Evolutionary conservation across 2,888 invertebrate species (phyloP).

Genomic region (Himalopsyche tibetana): DNA sequence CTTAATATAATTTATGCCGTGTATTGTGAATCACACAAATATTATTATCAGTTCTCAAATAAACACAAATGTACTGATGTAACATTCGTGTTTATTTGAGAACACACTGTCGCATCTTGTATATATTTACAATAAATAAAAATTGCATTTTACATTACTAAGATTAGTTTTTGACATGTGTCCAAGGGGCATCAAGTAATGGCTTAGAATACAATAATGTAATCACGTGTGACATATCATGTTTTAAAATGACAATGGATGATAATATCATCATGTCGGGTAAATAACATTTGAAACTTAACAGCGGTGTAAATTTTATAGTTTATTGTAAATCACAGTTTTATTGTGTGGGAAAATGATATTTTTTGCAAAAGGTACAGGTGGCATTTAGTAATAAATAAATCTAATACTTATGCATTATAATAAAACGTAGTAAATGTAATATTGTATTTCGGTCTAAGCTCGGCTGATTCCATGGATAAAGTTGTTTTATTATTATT

Average conservation of each 20-base stretch:
- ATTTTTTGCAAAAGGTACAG: too few relatives aligned
- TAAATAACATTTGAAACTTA: not conserved
- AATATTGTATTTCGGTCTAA: too few relatives aligned
- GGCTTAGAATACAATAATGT: not conserved
- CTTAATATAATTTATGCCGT: too few relatives aligned
- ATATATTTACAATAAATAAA: not conserved
- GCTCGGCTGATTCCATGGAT: too few relatives aligned
- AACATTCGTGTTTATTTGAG: not conserved
- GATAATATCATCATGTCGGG: not conserved
- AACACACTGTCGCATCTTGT: not conserved
- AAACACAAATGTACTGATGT: not conserved
- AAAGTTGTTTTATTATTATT: too few relatives aligned
- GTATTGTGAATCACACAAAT: too few relatives aligned
- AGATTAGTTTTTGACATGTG: not conserved
- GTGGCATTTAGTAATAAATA: too few relatives aligned
- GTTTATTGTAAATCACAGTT: not conserved
- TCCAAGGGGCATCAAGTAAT: not conserved
- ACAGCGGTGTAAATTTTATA: not conserved
- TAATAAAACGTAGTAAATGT: too few relatives aligned
- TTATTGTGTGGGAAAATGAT: conserved; percentile 5
- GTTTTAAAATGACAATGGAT: not conserved
- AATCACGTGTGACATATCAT: not conserved
- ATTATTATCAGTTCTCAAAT: too few relatives aligned
- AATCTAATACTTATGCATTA: too few relatives aligned
- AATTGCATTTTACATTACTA: not conserved